phyloP scores from a whole-genome alignment of 2,797 vertebrate genomes.

The Coregonus suidteri region DNA sequence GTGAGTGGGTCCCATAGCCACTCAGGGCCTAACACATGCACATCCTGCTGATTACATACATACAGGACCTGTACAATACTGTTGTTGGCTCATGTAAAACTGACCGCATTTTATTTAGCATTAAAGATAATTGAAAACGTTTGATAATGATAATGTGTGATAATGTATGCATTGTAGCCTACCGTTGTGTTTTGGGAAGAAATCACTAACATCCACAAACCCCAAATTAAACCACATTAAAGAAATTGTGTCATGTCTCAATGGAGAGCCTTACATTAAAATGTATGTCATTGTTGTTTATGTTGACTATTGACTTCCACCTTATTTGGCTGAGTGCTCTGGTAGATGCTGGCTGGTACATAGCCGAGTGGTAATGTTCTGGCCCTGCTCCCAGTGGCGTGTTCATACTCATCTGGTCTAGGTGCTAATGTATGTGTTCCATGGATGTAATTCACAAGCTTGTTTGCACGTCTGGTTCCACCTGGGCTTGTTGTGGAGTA shows the following conservation, averaged over 20 bases:
- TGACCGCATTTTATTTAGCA: neutral
- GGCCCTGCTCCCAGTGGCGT: slow-evolving; percentile 76
- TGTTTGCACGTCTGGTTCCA: slow-evolving; percentile 94
- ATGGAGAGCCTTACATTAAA: too few relatives aligned
- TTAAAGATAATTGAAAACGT: neutral
- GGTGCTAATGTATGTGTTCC: slow-evolving; percentile 95
- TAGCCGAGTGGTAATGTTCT: slow-evolving; percentile 55
- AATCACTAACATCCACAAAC: too few relatives aligned
- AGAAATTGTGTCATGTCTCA: too few relatives aligned
- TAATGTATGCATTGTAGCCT: too few relatives aligned
- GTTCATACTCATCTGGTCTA: slow-evolving; percentile 87
- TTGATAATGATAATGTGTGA: neutral
- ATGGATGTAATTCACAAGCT: slow-evolving; percentile 90
- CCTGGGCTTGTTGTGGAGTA: slow-evolving; percentile 94
- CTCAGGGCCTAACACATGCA: slow-evolving; percentile 8
- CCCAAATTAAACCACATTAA: too few relatives aligned
- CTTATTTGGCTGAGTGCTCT: slow-evolving; percentile 87
- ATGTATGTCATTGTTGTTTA: too few relatives aligned
- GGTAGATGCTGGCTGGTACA: slow-evolving; percentile 84
- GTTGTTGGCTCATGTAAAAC: too few relatives aligned
- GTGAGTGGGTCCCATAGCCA: slow-evolving; percentile 46
- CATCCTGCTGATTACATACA: neutral
- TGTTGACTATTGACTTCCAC: slow-evolving; percentile 75
- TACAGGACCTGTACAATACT: neutral
- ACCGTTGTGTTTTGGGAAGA: too few relatives aligned